These are phyloP conservation scores for Drosophila athabasca DNA, from an alignment of 1,140 invertebrate species.

Conservation along the genomic window DNA sequence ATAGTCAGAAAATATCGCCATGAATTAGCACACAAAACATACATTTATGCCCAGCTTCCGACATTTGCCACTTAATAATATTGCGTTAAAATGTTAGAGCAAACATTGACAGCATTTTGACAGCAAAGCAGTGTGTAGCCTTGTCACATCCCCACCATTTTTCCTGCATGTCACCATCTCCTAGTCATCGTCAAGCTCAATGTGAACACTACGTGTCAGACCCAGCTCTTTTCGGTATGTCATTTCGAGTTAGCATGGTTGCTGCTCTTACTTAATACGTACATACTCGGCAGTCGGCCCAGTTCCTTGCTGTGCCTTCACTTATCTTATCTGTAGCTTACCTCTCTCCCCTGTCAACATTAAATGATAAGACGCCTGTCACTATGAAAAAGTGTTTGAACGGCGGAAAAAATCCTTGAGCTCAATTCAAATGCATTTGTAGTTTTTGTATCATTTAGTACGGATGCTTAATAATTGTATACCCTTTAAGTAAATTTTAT, in stretches of 20 bases:
- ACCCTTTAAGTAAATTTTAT: too few species aligned
- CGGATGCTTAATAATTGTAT: too few species aligned
- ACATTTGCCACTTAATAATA: constrained; percentile 58
- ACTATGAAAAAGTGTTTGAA: constrained; percentile 52
- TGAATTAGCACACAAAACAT: too few species aligned
- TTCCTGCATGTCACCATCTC: constrained; percentile 21
- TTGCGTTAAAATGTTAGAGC: constrained; percentile 51
- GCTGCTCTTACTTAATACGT: constrained; percentile 43
- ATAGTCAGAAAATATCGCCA: too few species aligned
- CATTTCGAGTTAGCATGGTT: constrained; percentile 46
- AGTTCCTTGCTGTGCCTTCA: constrained; percentile 10
- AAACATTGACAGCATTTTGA: constrained; percentile 59
- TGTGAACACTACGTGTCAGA: constrained; percentile 44
- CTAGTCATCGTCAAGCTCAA: constrained; percentile 33
- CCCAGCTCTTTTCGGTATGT: constrained; percentile 50
- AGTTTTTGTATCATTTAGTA: constrained; percentile 26
- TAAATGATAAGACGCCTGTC: constrained; percentile 52
- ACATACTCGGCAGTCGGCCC: constrained; percentile 12
- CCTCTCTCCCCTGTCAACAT: constrained; percentile 50
- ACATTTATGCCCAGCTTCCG: constrained; percentile 24
- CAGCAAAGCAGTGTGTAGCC: constrained; percentile 25
- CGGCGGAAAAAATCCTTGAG: constrained; percentile 48
- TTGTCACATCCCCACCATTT: constrained; percentile 6
- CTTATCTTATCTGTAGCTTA: constrained; percentile 48
- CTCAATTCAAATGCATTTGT: constrained; percentile 53